A percentile compares a stretch with the other conserved stretches of the same genome.
Conservation (phyloP, 1,140 invertebrate species). For the Parasteatoda tepidariorum region DNA sequence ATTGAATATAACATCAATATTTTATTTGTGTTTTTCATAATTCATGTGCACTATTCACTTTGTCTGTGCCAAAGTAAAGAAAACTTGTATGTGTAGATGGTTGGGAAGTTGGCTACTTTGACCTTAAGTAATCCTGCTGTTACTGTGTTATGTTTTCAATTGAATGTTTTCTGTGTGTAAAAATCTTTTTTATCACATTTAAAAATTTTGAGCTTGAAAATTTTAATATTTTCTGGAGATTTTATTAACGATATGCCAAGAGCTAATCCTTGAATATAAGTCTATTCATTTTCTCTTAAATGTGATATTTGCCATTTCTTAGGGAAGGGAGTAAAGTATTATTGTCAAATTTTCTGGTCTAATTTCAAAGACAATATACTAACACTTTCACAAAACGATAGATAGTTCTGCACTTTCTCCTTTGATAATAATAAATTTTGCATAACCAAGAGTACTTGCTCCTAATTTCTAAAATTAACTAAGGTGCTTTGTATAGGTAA, state of each 20-base stretch:
- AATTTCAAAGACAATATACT: constrained; percentile 19
- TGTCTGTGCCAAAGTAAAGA: constrained; percentile 51
- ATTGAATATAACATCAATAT: constrained; percentile 12
- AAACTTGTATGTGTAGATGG: constrained; percentile 7
- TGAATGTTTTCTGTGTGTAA: constrained; percentile 46
- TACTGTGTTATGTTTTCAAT: constrained; percentile 42
- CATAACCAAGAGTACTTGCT: neutral
- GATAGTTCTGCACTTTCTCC: constrained; percentile 45
- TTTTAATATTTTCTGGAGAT: constrained; percentile 59
- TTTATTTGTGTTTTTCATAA: constrained; percentile 33
- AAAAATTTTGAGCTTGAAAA: constrained; percentile 60
- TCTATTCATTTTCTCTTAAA: constrained; percentile 56
- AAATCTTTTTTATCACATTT: constrained; percentile 54
- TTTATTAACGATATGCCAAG: constrained; percentile 56
- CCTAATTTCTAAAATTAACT: constrained; percentile 37
- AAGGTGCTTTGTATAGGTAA: constrained; percentile 46
- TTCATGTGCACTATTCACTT: constrained; percentile 54
- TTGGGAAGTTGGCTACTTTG: constrained; percentile 54
- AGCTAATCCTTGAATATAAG: constrained; percentile 53
- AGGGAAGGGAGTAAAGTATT: constrained; percentile 35
- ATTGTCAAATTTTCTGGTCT: constrained; percentile 1
- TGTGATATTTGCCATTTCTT: constrained; percentile 60
- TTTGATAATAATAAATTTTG: constrained; percentile 8
- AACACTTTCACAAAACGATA: constrained; percentile 44
- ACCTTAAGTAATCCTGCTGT: constrained; percentile 43